A percentile compares a stretch with the other conserved stretches of the same genome.
phyloP scores from a whole-genome alignment of 1,140 invertebrate genomes.

The Acromyrmex charruanus region DNA sequence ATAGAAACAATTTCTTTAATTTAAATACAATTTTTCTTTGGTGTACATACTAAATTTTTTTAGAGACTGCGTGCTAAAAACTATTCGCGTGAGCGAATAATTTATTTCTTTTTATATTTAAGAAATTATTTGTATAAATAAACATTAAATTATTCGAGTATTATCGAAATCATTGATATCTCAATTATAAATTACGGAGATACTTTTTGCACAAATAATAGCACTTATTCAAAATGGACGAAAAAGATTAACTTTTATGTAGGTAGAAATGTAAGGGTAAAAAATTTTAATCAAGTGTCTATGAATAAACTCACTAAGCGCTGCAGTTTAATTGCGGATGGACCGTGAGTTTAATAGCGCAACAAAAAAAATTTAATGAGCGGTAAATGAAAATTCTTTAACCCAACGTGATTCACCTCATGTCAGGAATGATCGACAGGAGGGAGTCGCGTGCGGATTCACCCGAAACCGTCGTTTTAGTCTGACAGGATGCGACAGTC shows the following conservation, averaged over 20 bases:
- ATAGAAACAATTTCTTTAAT: too few species aligned
- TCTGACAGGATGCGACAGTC: constrained; percentile 13
- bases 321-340: not conserved
- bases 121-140: not conserved
- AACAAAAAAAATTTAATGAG: not conserved
- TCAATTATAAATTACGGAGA: not conserved
- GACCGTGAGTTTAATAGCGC: not conserved
- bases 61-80: too few species aligned
- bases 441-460: not conserved
- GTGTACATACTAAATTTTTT: too few species aligned
- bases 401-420: not conserved
- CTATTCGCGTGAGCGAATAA: not conserved
- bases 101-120: not conserved
- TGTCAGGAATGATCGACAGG: not conserved
- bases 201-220: not conserved
- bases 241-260: not conserved
- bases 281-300: not conserved
- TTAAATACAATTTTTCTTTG: too few species aligned
- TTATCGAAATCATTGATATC: not conserved
- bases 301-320: not conserved
- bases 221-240: not conserved
- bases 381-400: not conserved
- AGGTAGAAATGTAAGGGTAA: not conserved
- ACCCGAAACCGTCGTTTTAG: not conserved
- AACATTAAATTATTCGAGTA: not conserved